These are phyloP conservation scores for Cephalopterus ornatus DNA, from an alignment of 2,113 vertebrate species.

Conservation along the genomic window DNA sequence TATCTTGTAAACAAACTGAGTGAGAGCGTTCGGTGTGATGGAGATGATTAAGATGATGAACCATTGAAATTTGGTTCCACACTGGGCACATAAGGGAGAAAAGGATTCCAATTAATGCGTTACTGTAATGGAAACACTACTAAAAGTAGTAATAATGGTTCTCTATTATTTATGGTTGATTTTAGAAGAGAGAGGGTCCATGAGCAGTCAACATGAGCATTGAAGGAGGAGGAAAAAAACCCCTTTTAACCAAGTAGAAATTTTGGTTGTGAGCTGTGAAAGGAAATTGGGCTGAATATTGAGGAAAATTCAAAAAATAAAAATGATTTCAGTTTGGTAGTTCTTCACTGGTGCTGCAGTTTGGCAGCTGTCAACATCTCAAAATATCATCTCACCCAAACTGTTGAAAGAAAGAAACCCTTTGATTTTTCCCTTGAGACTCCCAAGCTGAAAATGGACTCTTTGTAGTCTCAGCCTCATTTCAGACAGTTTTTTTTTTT, in stretches of 20 bases:
- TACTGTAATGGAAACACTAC: neutral
- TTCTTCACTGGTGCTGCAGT: slow-evolving; percentile 66
- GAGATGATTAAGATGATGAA: neutral
- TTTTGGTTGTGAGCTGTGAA: neutral
- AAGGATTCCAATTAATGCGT: neutral
- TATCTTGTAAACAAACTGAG: neutral
- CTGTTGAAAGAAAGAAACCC: slow-evolving; percentile 73
- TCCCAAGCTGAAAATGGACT: slow-evolving; percentile 72
- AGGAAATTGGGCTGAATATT: slow-evolving; percentile 17
- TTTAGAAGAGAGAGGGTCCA: neutral
- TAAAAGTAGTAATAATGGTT: neutral
- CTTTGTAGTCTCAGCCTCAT: slow-evolving; percentile 71
- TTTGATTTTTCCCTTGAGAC: slow-evolving; percentile 74
- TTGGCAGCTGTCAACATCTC: slow-evolving; percentile 77
- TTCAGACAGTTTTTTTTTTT: slow-evolving; percentile 52
- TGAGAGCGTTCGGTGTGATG: neutral
- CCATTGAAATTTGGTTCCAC: neutral
- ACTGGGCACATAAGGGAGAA: neutral
- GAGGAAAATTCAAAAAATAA: slow-evolving; percentile 56
- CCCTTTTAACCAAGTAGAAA: neutral
- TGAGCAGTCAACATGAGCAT: neutral
- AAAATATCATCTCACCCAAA: slow-evolving; percentile 77
- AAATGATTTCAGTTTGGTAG: slow-evolving; percentile 52
- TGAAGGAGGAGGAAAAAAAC: neutral
- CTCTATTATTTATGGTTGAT: neutral